Evolutionary conservation across 2,113 vertebrate genomes (phyloP).

Genomic region (Reinhardtius hippoglossoides): DNA sequence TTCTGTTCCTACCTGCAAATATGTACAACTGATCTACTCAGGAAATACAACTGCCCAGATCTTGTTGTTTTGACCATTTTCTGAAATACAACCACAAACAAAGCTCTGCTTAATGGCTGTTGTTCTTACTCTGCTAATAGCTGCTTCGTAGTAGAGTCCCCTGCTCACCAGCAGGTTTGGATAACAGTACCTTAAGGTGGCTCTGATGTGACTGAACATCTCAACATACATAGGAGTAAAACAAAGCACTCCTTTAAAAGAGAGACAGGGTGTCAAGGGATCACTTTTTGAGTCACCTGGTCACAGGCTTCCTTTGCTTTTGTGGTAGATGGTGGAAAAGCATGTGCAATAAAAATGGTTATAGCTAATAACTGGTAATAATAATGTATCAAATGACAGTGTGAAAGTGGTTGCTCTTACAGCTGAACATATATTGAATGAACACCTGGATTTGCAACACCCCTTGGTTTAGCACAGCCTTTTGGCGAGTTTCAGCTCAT

Average conservation of each 20-base stretch:
- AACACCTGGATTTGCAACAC: background rate
- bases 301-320: background rate
- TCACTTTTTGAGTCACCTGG: background rate
- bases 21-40: background rate
- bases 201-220: background rate
- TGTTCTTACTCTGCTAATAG: background rate
- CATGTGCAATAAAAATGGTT: background rate
- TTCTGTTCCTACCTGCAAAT: background rate
- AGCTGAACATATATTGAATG: too few relatives aligned
- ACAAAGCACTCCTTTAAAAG: too few relatives aligned
- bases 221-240: background rate
- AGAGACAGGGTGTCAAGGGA: too few relatives aligned
- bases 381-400: too few relatives aligned
- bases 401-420: too few relatives aligned
- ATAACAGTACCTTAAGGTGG: too few relatives aligned
- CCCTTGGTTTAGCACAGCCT: too few relatives aligned
- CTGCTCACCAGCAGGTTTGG: too few relatives aligned
- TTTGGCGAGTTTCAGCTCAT: background rate
- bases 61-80: background rate
- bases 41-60: background rate
- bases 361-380: background rate
- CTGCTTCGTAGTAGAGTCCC: background rate
- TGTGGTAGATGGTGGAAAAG: background rate
- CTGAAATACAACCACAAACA: background rate
- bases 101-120: background rate